Evolutionary conservation across 2,888 invertebrate genomes (phyloP), one percentile per base, ranked within the genome.

Genomic region (Desoria tigrina): DNA sequence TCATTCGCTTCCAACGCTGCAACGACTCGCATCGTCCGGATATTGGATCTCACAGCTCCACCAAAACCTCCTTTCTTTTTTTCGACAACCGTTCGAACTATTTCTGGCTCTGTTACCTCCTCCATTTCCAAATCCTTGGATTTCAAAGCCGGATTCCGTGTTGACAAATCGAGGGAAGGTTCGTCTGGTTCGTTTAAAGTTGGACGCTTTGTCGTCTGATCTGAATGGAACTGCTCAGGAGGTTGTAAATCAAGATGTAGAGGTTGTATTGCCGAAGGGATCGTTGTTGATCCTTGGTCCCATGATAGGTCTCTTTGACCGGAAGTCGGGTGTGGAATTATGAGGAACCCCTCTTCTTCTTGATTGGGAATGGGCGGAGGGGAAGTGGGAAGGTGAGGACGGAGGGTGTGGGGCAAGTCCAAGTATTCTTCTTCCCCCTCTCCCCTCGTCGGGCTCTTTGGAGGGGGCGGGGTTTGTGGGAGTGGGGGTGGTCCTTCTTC

Each of bases 391-490:
- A n/a, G n/a, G n/a, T n/a, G n/a, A n/a, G n/a, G n/a, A n/a, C n/a
- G n/a, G n/a, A n/a, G n/a, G n/a, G n/a, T n/a, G n/a, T n/a, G n/a
- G n/a, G n/a, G n/a, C n/a, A n/a, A n/a, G n/a, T n/a, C n/a, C n/a
- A n/a, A n/a, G n/a, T n/a, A n/a, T n/a, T n/a, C n/a, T n/a, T n/a
- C n/a, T n/a, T n/a, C n/a, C n/a, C n/a, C n/a, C 11, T 32, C 24
- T 11, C 37, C 58, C 1, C 11, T 7, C 9, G 39, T 24, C 1
- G 61, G 59, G 2, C 66, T 63, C 54, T 71, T 74, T 26, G 69
- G 68, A n/a, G 73, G 73, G 9, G 69, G 63, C 24, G 66, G 71
- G 14, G 62, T 66, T 2, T 45, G 50, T n/a, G 50, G 45, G 23
- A 55, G 6, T 45, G 45, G 32, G 21, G 32, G 66, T 54, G 58